phyloP scores from a whole-genome alignment of 2,113 vertebrate species.

The Ammospiza caudacuta region DNA sequence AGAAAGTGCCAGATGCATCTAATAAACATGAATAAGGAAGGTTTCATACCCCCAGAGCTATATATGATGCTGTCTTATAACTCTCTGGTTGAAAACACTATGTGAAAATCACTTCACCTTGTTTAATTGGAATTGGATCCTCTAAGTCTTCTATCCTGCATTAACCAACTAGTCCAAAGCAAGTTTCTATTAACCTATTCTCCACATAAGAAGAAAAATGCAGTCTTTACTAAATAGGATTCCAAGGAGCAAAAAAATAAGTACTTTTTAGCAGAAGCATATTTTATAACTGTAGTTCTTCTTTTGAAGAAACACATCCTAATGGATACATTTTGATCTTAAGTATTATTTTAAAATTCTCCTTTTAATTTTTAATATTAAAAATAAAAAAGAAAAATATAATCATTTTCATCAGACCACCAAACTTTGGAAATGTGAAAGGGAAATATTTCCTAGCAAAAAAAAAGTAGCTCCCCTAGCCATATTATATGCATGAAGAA shows the following conservation, averaged over 20 bases:
- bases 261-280: neutral
- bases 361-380: neutral
- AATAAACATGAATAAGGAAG: constrained; percentile 37
- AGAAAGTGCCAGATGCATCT: constrained; percentile 34
- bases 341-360: neutral
- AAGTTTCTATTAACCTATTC: neutral
- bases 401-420: neutral
- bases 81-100: constrained; percentile 9
- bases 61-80: constrained; percentile 11
- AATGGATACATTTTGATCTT: neutral
- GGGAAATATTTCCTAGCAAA: neutral
- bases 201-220: neutral
- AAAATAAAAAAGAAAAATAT: neutral
- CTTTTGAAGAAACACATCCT: neutral
- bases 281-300: neutral
- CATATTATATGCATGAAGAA: neutral
- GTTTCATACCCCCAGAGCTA: constrained; percentile 10
- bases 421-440: neutral
- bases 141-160: neutral
- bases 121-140: neutral
- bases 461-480: neutral
- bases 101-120: constrained; percentile 27
- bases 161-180: neutral
- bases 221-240: neutral
- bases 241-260: neutral